Evolutionary conservation across 2,113 vertebrate species (phyloP).

Genomic region (Stigmatopora argus): DNA sequence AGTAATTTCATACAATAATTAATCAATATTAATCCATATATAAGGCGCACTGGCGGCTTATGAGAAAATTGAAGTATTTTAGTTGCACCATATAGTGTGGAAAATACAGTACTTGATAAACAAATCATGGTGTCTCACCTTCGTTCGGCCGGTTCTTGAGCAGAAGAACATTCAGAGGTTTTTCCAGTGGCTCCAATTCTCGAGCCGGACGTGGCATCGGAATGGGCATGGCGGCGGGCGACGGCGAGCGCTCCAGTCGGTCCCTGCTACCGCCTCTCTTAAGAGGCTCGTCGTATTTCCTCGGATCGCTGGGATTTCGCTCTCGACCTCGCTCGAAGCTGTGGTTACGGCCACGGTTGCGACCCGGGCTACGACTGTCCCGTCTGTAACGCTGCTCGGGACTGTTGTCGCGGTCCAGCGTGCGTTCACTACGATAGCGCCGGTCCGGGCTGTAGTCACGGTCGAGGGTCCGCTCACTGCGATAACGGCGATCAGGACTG

Average conservation of each 20-base stretch:
- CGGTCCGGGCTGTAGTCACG: constrained; percentile 65
- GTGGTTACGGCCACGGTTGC: constrained; percentile 54
- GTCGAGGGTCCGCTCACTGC: constrained; percentile 72
- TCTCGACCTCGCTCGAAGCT: constrained; percentile 43
- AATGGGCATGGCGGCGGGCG: constrained; percentile 48
- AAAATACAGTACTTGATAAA: not conserved
- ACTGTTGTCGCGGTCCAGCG: constrained; percentile 66
- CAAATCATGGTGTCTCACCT: constrained; percentile 64
- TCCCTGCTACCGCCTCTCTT: constrained; percentile 75
- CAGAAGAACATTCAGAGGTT: constrained; percentile 81
- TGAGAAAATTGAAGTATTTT: too few species aligned
- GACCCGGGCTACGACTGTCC: constrained; percentile 41
- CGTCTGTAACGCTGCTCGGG: constrained; percentile 48
- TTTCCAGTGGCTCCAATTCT: constrained; percentile 63
- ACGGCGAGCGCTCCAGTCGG: constrained; percentile 50
- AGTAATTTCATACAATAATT: too few species aligned
- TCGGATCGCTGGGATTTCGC: constrained; percentile 19
- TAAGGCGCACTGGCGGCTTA: too few species aligned
- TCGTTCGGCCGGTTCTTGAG: constrained; percentile 85
- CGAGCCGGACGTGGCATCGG: constrained; percentile 54
- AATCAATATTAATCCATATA: too few species aligned
- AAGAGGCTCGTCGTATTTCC: constrained; percentile 51
- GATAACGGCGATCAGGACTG: constrained; percentile 61
- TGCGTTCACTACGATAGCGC: constrained; percentile 66
- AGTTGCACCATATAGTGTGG: too few species aligned